These are phyloP conservation scores for Threskiornis aethiopicus DNA, from an alignment of 2,797 vertebrate species.

Conservation along the genomic window DNA sequence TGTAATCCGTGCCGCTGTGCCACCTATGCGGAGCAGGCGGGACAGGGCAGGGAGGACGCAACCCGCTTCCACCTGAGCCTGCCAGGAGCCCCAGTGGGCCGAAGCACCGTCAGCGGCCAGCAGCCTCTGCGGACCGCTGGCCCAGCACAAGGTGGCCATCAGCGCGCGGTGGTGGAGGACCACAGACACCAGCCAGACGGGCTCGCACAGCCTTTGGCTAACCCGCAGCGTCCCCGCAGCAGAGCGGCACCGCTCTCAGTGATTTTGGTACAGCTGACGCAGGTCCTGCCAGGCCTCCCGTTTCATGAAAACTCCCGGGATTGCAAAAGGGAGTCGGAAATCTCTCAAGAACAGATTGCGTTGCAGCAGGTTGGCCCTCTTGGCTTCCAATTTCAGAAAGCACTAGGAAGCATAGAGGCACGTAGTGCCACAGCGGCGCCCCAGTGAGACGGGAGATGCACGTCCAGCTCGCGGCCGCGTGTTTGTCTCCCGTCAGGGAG, in stretches of 20 bases:
- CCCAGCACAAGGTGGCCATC: not conserved
- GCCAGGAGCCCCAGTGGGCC: not conserved
- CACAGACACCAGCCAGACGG: fast-evolving
- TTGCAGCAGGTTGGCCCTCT: not conserved
- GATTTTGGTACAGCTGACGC: not conserved
- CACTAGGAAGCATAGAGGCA: not conserved
- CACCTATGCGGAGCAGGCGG: fast-evolving
- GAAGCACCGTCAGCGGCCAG: not conserved
- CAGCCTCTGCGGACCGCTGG: not conserved
- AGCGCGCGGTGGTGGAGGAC: not conserved
- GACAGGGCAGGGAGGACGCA: not conserved
- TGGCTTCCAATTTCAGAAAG: not conserved
- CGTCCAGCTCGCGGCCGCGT: fast-evolving
- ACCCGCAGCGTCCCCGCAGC: not conserved
- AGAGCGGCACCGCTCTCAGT: fast-evolving
- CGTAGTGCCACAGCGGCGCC: not conserved
- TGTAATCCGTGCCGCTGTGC: fast-evolving
- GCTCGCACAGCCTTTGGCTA: not conserved
- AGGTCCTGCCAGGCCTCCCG: not conserved
- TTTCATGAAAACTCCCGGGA: not conserved
- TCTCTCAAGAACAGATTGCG: not conserved
- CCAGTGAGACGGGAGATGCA: fast-evolving
- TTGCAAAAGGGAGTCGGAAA: not conserved
- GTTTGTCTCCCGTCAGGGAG: not conserved
- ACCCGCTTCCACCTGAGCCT: not conserved